Percentiles rank a stretch among this genome's conserved stretches.
Evolutionary conservation across 37 sponge, comb jelly and placozoan species (phyloP).

Genomic region (Aplysina aerophoba): DNA sequence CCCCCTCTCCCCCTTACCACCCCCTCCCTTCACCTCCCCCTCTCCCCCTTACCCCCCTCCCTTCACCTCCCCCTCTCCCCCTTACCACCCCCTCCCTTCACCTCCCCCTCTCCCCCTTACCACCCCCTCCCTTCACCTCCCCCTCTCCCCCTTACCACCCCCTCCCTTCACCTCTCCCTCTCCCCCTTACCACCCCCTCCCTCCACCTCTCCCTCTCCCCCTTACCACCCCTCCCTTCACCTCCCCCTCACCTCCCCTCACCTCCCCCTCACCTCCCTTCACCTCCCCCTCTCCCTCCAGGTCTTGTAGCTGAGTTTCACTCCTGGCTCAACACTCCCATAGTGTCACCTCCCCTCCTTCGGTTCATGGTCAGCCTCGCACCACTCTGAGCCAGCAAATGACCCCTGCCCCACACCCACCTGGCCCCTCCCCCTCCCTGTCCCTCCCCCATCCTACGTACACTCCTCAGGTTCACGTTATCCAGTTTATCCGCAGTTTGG

Average conservation of each 20-base stretch:
- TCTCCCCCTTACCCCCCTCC: too few species aligned
- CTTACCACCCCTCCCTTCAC: neutral
- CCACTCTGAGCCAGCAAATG: too few species aligned
- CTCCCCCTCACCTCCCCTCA: neutral
- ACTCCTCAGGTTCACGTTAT: slow-evolving; percentile 68
- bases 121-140: neutral
- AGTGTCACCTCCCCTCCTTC: slow-evolving; percentile 45
- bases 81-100: neutral
- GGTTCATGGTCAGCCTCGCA: slow-evolving; percentile 66
- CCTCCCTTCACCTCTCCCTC: neutral
- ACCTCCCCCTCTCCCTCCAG: slow-evolving; percentile 20
- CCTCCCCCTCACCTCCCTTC: neutral
- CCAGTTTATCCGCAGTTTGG: slow-evolving; percentile 54
- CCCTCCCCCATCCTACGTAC: too few species aligned
- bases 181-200: neutral
- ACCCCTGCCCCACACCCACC: too few species aligned
- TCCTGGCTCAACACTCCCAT: slow-evolving; percentile 39
- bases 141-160: neutral
- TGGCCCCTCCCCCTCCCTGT: too few species aligned
- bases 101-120: neutral
- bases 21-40: too few species aligned
- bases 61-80: too few species aligned
- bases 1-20: too few species aligned
- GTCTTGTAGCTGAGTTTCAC: slow-evolving; percentile 55
- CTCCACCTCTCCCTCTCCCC: neutral